These are phyloP conservation scores for Drosophila aldrichi DNA, from an alignment of 2,888 invertebrate genomes.

Conservation along the genomic window DNA sequence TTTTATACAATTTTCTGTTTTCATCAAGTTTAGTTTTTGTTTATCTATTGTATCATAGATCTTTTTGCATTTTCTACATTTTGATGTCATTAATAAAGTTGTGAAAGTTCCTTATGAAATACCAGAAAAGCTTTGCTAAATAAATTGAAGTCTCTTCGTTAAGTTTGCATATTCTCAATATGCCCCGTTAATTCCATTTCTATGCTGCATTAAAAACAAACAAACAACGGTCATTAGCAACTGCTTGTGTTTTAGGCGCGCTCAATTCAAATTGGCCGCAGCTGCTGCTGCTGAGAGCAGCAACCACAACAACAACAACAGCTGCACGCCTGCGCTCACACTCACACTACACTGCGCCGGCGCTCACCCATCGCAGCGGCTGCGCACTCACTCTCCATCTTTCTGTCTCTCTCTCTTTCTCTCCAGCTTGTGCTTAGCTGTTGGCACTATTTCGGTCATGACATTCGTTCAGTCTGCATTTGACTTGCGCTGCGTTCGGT, in stretches of 20 bases:
- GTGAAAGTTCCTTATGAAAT: not conserved
- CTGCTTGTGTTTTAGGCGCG: slow-evolving; percentile 48
- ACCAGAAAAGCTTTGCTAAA: not conserved
- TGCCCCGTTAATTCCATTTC: not conserved
- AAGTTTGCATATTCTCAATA: slow-evolving; percentile 3
- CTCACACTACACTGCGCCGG: slow-evolving; percentile 6
- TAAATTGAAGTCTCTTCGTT: not conserved
- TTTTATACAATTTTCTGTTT: too few species aligned
- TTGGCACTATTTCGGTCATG: slow-evolving; percentile 73
- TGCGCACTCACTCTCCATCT: slow-evolving; percentile 8
- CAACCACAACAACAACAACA: slow-evolving; percentile 21
- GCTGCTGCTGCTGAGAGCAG: slow-evolving; percentile 37
- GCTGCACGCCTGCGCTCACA: slow-evolving; percentile 48
- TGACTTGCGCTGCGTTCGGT: slow-evolving; percentile 74
- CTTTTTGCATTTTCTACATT: not conserved
- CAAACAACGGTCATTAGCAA: slow-evolving; percentile 65
- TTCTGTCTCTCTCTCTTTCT: slow-evolving; percentile 9
- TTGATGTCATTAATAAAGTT: not conserved
- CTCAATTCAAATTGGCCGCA: slow-evolving; percentile 52
- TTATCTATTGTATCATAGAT: not conserved
- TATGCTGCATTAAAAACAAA: slow-evolving; percentile 63
- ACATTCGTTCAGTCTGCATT: slow-evolving; percentile 83
- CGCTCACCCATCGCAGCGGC: not conserved
- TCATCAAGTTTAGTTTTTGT: too few species aligned
- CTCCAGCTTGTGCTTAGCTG: slow-evolving; percentile 37